Evolutionary conservation across 2,888 invertebrate species (phyloP), one percentile per base, ranked within the genome.

Genomic region (Euspilapteryx auroguttella): DNA sequence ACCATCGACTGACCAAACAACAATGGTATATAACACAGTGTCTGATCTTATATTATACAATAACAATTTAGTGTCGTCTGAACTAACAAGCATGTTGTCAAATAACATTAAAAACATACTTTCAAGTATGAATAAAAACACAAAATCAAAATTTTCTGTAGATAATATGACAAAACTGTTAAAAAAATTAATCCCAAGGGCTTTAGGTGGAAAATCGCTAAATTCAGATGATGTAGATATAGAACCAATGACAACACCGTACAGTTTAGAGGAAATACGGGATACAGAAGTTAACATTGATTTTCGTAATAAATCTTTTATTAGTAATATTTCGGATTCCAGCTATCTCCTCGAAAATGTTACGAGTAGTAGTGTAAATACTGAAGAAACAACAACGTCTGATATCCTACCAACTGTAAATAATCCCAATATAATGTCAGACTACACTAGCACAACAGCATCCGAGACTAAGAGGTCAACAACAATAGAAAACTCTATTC

Each of bases 41-140:
- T 71, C 73, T 48, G 71, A 73, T 62, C 58, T 73, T 47, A 58
- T 73, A 48, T 49, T 71, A 44, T 55, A 63, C 39, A 68, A 65
- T 55, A 75, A 69, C 38, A 62, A 63, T 46, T 45, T 73, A 57
- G 62, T 75, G 28, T 75, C 75, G 34, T 61, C 65, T 35, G 71
- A 68, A 68, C 64, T 75, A 75, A 75, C 75, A 55, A 73, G 73
- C 73, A 75, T 73, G 73, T 58, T 75, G 38, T 55, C 73, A 40
- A 69, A 61, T 63, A 69, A 68, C 42, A 75, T 75, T 42, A 58
- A 47, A 49, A 53, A 49, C 52, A 69, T 75, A 40, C 57, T 75
- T 31, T 45, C 58, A 49, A 64, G 59, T 43, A 65, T 73, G 66
- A 69, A 75, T 41, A 62, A 62, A 36, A 55, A 55, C 10, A 66